These are phyloP conservation scores for Sebastes steindachneri DNA, from an alignment of 2,797 vertebrate species.

Conservation along the genomic window DNA sequence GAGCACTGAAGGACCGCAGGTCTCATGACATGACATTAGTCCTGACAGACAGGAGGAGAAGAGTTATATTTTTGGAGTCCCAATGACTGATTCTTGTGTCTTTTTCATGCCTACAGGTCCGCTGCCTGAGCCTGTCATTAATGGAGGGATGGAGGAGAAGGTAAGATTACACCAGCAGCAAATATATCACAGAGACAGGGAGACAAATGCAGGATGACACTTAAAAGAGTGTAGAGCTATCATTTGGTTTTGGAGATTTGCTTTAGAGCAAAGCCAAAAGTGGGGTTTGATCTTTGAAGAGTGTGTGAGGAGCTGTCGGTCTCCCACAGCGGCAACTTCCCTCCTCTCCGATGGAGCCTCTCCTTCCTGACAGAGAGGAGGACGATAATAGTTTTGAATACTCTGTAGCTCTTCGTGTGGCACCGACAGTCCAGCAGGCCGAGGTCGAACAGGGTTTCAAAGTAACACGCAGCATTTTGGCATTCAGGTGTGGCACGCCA, in stretches of 20 bases:
- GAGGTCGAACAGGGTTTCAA: constrained; percentile 3
- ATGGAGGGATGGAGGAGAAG: constrained; percentile 89
- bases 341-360: not conserved
- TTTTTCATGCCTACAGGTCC: constrained; percentile 80
- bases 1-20: constrained; percentile 4
- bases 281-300: constrained; percentile 22
- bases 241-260: constrained; percentile 7
- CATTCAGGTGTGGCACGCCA: not conserved
- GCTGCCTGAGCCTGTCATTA: constrained; percentile 89
- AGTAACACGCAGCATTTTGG: not conserved
- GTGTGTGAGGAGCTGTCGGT: constrained; percentile 4
- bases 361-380: constrained; percentile 36
- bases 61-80: not conserved
- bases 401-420: not conserved
- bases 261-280: constrained; percentile 14
- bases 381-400: constrained; percentile 26
- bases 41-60: not conserved
- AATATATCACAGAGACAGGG: not conserved
- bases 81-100: constrained; percentile 22
- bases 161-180: constrained; percentile 76
- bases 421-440: not conserved
- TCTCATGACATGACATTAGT: not conserved
- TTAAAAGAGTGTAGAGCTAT: not conserved
- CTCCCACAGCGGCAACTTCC: constrained; percentile 38
- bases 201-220: not conserved